These are phyloP conservation scores for Parnassius glacialis DNA, from an alignment of 2,888 invertebrate species.

Conservation along the genomic window DNA sequence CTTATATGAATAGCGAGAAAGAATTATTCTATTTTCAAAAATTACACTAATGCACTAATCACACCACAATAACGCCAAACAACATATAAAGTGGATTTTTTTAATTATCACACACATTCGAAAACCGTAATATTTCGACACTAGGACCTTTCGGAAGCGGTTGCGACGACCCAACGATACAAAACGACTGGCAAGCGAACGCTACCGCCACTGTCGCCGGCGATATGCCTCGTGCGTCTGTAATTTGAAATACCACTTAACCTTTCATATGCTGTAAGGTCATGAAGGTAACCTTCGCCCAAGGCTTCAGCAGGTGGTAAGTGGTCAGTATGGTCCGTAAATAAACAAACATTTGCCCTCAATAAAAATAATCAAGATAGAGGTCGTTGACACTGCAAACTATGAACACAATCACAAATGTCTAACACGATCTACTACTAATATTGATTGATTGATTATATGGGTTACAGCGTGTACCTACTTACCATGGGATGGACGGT, in stretches of 20 bases:
- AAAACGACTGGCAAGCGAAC: slow-evolving; percentile 40
- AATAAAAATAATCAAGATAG: too few species aligned
- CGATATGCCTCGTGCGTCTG: slow-evolving; percentile 46
- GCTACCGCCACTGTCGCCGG: slow-evolving; percentile 33
- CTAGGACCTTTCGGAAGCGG: slow-evolving; percentile 5
- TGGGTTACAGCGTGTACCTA: too few species aligned
- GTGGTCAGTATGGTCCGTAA: too few species aligned
- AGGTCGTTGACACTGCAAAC: too few species aligned
- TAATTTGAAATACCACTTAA: slow-evolving; percentile 44
- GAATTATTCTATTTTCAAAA: too few species aligned
- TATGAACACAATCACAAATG: too few species aligned
- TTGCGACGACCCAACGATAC: slow-evolving; percentile 38
- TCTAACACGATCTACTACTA: too few species aligned
- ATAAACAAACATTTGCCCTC: too few species aligned
- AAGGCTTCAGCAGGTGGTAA: background rate
- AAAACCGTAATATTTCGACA: slow-evolving; percentile 1
- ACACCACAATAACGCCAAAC: slow-evolving; percentile 5
- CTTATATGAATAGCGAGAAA: too few species aligned
- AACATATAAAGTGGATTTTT: background rate
- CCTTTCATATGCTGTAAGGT: slow-evolving; percentile 28
- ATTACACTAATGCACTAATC: background rate
- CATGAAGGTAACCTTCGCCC: slow-evolving; percentile 8
- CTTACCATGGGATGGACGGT: too few species aligned
- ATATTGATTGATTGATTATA: too few species aligned
- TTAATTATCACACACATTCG: background rate